A percentile compares a stretch with the other conserved stretches of the same genome.
Conservation (phyloP, 2,113 vertebrate genomes). For the Boleophthalmus pectinirostris region DNA sequence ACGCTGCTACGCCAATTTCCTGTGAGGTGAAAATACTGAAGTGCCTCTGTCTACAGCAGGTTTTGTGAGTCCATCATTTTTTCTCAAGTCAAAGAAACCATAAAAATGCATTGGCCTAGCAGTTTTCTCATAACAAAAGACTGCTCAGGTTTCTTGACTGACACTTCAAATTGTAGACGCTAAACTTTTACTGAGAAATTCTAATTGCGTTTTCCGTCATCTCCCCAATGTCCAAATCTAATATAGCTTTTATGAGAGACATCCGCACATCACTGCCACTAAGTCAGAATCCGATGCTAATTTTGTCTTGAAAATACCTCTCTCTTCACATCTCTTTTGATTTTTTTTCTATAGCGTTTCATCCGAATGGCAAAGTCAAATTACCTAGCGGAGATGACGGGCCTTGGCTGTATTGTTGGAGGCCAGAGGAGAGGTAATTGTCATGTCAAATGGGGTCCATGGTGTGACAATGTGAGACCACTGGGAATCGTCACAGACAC, state of each 20-base stretch:
- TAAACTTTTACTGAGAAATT: slow-evolving; percentile 52
- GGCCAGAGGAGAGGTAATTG: slow-evolving; percentile 23
- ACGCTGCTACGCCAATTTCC: slow-evolving; percentile 22
- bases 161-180: slow-evolving; percentile 44
- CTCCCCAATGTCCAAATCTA: slow-evolving; percentile 55
- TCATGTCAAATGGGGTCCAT: slow-evolving; percentile 12
- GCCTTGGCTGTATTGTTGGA: slow-evolving; percentile 19
- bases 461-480: slow-evolving; percentile 15
- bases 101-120: slow-evolving; percentile 16
- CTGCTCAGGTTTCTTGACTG: slow-evolving; percentile 14
- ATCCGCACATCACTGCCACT: slow-evolving; percentile 20
- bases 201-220: slow-evolving; percentile 54
- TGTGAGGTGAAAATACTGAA: slow-evolving; percentile 19
- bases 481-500: slow-evolving; percentile 9
- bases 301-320: slow-evolving; percentile 17
- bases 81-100: slow-evolving; percentile 23
- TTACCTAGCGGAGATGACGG: slow-evolving; percentile 10
- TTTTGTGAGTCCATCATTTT: slow-evolving; percentile 29
- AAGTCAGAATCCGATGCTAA: slow-evolving; percentile 36
- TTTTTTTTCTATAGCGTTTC: slow-evolving; percentile 11
- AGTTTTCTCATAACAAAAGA: slow-evolving; percentile 18
- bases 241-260: slow-evolving; percentile 63
- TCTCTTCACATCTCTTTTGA: not conserved
- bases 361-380: slow-evolving; percentile 10
- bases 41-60: slow-evolving; percentile 2